Base-by-base conservation (phyloP, 2,888 invertebrate species). In the Aporophyla lueneburgensis region DNA sequence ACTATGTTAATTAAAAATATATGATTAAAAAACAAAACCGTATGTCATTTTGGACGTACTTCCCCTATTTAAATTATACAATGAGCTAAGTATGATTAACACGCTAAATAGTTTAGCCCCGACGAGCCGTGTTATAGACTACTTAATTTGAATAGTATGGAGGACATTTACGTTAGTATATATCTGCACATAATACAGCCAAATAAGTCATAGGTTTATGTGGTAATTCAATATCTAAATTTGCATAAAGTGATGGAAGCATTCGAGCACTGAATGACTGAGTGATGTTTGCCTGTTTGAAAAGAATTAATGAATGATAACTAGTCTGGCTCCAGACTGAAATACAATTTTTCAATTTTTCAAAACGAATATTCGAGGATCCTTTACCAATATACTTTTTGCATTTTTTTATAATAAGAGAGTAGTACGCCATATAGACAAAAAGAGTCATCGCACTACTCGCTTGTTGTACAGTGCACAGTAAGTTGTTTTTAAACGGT, bases 401-500 rank as follows among this genome's bases (percentile, higher is more conserved):
- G 16, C 21, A 67, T 40, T 19, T 24, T 24, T 24, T 40, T 16
- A 33, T 33, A 33, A 33, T 33, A 33, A 33, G 33, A 2, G 33
- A 33, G 33, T 33, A 33, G 33, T 33, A 33, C 1, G 33, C 33
- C 33, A 33, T 33, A 33, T 33, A n/a, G n/a, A n/a, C n/a, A n/a
- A n/a, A 24, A 59, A 59, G 53, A 61, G 43, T 56, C 49, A 61
- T 24, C 14, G 24, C 21, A 51, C 53, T 54, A 58, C 27, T 67
- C 2, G n/a, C 7, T 24, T n/a, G n/a, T 53, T 59, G 49, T 53
- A 66, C 27, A 19, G 54, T 46, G 43, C 65, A 21, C 49, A 10
- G 54, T 80, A 62, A 83, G 83, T 73, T 67, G 74, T 76, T 77
- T 76, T 69, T 88, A 89, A 89, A 89, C 83, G 70, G 67, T 61